A percentile compares a stretch with the other conserved stretches of the same genome.
Evolutionary conservation across 1,140 invertebrate species (phyloP).

Genomic region (Zaprionus davidi): DNA sequence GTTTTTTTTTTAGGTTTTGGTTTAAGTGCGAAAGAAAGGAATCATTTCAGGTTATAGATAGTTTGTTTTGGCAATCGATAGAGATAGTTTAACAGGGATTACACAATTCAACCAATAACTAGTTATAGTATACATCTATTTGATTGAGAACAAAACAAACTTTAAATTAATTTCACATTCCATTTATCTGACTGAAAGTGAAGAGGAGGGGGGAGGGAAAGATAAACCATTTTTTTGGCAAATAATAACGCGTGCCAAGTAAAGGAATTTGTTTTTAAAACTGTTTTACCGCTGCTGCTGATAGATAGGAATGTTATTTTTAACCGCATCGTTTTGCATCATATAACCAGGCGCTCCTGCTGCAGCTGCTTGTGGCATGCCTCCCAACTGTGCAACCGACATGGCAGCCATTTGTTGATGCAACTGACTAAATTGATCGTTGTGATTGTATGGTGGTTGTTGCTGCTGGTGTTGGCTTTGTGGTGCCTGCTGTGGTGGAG

Average conservation of each 20-base stretch:
- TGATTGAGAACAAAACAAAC: neutral
- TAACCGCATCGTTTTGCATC: conserved; percentile 75
- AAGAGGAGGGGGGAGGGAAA: neutral
- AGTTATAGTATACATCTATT: neutral
- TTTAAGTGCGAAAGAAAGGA: conserved; percentile 8
- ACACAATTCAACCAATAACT: neutral
- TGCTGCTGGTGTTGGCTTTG: conserved; percentile 39
- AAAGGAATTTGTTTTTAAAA: conserved; percentile 12
- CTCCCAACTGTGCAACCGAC: conserved; percentile 54
- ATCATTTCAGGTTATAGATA: conserved; percentile 4
- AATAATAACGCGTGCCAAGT: conserved; percentile 31
- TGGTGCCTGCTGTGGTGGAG: conserved; percentile 32
- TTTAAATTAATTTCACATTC: conserved; percentile 2
- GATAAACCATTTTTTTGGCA: conserved; percentile 32
- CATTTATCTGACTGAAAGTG: neutral
- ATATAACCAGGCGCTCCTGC: conserved; percentile 59
- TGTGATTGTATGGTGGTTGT: conserved; percentile 49
- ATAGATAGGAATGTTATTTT: conserved; percentile 84
- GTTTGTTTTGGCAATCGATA: neutral
- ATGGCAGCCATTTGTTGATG: conserved; percentile 80
- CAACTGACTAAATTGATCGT: conserved; percentile 74
- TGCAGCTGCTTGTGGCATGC: conserved; percentile 42
- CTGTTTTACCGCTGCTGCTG: conserved; percentile 83
- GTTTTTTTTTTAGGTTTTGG: conserved; percentile 20
- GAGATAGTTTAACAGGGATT: neutral